Conservation (phyloP, 2,113 vertebrate genomes). For the Motacilla tschutschensis region DNA sequence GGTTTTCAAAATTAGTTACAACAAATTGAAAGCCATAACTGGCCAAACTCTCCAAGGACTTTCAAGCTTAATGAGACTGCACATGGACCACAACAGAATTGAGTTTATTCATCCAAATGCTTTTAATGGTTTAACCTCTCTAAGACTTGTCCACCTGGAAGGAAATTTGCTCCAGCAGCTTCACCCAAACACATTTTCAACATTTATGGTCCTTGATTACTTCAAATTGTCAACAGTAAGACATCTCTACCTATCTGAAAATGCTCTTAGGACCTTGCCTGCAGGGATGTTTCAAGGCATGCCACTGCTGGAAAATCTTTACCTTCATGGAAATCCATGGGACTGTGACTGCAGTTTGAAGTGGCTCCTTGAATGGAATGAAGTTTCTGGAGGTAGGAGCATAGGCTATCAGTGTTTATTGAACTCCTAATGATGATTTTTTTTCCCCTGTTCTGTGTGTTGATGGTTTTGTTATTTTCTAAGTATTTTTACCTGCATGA, state of each 20-base stretch:
- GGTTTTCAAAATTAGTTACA: conserved; percentile 95
- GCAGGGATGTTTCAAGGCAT: conserved; percentile 66
- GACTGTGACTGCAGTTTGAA: conserved; percentile 83
- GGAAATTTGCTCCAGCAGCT: conserved; percentile 86
- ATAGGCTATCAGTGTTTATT: not conserved
- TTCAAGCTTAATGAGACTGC: conserved; percentile 77
- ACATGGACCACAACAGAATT: conserved; percentile 89
- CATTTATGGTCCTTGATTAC: conserved; percentile 77
- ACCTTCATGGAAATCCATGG: conserved; percentile 91
- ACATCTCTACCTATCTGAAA: conserved; percentile 89
- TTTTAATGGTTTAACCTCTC: conserved; percentile 83
- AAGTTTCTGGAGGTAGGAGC: conserved; percentile 74
- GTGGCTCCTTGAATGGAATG: conserved; percentile 81
- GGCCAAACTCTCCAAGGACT: conserved; percentile 79
- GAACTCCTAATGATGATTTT: not conserved
- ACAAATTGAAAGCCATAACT: conserved; percentile 81
- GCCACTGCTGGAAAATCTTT: conserved; percentile 85
- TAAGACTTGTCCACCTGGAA: conserved; percentile 87
- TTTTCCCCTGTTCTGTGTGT: not conserved
- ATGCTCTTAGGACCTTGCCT: conserved; percentile 75
- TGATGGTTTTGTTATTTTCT: not conserved
- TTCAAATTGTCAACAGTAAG: conserved; percentile 84
- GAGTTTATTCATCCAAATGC: conserved; percentile 87
- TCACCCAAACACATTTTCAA: conserved; percentile 83
- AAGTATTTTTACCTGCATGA: not conserved